A percentile compares a stretch with the other conserved stretches of the same genome.
phyloP scores from a whole-genome alignment of 2,888 invertebrate species.

The Crossocerus cetratus region DNA sequence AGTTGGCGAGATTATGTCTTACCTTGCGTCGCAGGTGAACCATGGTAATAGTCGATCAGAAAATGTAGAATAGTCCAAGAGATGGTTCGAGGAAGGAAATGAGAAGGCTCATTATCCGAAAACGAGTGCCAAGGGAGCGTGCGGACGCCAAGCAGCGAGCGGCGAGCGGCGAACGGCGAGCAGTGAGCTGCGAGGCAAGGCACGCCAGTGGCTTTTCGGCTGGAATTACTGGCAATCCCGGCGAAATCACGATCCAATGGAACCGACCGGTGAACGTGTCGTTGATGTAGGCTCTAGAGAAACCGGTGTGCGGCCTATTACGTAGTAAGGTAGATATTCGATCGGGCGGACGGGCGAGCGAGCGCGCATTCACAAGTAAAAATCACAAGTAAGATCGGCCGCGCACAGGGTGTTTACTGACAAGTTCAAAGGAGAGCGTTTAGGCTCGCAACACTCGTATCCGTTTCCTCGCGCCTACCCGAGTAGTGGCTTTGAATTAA shows the following conservation, averaged over 20 bases:
- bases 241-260: neutral
- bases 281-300: no score
- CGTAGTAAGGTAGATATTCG: no score
- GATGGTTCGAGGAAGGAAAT: neutral
- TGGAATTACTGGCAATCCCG: neutral
- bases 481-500: constrained; percentile 69
- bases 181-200: no score
- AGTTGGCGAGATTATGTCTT: constrained; percentile 20
- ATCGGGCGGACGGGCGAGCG: no score
- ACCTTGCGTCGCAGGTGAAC: constrained; percentile 69
- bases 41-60: constrained; percentile 55
- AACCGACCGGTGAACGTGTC: neutral
- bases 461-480: constrained; percentile 55
- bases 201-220: no score
- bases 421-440: constrained; percentile 3
- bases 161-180: no score
- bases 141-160: no score
- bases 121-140: no score
- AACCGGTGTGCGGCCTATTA: no score
- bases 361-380: constrained; percentile 17
- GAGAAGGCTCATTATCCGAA: constrained; percentile 31
- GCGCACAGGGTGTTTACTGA: neutral
- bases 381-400: constrained; percentile 13
- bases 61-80: constrained; percentile 21
- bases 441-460: constrained; percentile 43